Evolutionary conservation across 2,113 vertebrate species (phyloP), one percentile per base, ranked within the genome.

Genomic region (Saccopteryx leptura): DNA sequence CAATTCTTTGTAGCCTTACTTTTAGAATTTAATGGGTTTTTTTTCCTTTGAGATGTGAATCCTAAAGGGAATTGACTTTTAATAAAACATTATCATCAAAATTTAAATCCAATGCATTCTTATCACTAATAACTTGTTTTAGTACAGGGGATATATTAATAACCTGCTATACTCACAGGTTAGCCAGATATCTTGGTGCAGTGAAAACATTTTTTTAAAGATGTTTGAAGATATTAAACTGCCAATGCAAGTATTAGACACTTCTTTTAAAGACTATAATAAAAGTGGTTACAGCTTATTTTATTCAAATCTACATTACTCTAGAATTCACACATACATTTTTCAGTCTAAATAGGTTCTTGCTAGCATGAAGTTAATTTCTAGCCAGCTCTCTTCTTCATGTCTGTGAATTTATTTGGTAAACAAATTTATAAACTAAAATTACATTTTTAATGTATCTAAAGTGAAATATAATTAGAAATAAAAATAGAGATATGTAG

Each of bases 381-480:
- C 66, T 65, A 58, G 5, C 6, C 61, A 61, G 18, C 4, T 85
- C 76, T 89, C 5, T 66, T 89, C 39, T 87, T 72, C 2, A 31
- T n/a, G 10, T 3, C 26, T 50, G 1, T 65, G 23, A 78, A 66
- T n/a, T 28, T 33, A 85, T 69, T 63, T 84, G 3, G 15, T 50
- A n/a, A 4, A 69, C 11, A 89, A 80, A 39, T 68, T 48, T 48
- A 69, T 69, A 10, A 75, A 79, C 74, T 76, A 8, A 80, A 93
- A 88, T 91, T 60, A 50, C 23, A 68, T 9, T 61, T 80, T 94
- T 88, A 84, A 63, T 68, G 85, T 68, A 48, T 2, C 0, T 2
- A 19, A 84, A 85, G 48, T 7, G 80, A 89, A 89, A 68, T 89
- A 63, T 18, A 58, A 71, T 91, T 63, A 90, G 4, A 87, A 65